Evolutionary conservation across 2,797 vertebrate species (phyloP).

Genomic region (Pteronotus mesoamericanus): DNA sequence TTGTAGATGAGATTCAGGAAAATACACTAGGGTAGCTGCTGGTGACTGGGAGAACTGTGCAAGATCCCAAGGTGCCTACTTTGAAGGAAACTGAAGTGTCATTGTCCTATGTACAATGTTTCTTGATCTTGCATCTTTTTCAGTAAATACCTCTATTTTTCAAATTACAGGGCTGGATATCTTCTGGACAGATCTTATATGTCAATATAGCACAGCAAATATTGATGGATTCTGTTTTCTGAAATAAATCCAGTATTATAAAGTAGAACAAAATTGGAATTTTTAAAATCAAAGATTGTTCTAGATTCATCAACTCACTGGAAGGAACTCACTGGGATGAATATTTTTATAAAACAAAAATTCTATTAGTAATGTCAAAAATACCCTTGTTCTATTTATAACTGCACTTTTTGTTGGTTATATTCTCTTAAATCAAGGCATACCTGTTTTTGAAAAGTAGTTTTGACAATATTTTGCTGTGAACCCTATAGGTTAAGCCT

Average conservation of each 20-base stretch:
- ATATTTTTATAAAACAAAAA: constrained; percentile 16
- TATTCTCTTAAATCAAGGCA: background rate
- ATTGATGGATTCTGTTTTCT: background rate
- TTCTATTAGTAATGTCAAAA: background rate
- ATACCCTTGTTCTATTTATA: background rate
- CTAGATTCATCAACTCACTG: background rate
- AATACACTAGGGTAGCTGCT: too few relatives aligned
- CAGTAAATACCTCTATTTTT: background rate
- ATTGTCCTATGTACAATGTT: too few relatives aligned
- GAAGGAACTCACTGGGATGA: background rate
- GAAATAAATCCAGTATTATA: background rate
- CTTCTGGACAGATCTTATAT: background rate
- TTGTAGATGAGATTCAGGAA: too few relatives aligned
- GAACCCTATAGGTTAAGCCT: background rate
- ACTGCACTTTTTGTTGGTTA: constrained; percentile 1
- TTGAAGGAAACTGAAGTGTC: too few relatives aligned
- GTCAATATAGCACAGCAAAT: background rate
- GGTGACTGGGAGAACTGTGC: too few relatives aligned
- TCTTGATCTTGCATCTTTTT: too few relatives aligned
- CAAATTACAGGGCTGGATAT: background rate
- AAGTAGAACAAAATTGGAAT: constrained; percentile 26
- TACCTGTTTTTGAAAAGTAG: constrained; percentile 21
- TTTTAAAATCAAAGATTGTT: constrained; percentile 24
- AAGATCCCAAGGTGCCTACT: too few relatives aligned
- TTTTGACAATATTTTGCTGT: background rate